Evolutionary conservation across 2,797 vertebrate genomes (phyloP).

Genomic region (Vespertilio murinus): DNA sequence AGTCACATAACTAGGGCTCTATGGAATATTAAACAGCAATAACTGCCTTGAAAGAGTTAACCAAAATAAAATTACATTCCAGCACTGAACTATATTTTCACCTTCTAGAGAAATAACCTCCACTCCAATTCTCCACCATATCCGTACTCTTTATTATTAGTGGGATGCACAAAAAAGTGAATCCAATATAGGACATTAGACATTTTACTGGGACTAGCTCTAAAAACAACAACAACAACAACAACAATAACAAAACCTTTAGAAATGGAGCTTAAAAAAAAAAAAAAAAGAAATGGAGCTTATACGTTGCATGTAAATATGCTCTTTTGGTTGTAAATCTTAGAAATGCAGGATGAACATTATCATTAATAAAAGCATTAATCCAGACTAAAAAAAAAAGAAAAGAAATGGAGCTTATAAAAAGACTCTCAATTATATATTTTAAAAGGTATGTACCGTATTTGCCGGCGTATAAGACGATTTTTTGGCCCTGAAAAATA

Average conservation of each 20-base stretch:
- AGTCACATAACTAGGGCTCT: background rate
- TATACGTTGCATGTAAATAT: too few species aligned
- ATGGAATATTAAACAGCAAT: constrained; percentile 7
- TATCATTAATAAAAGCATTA: too few species aligned
- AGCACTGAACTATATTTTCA: background rate
- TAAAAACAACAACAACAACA: background rate
- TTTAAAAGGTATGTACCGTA: background rate
- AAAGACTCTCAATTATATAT: background rate
- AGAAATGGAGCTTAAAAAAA: background rate
- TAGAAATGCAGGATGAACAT: too few species aligned
- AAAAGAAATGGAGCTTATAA: background rate
- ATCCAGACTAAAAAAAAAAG: too few species aligned
- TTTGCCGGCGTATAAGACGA: too few species aligned
- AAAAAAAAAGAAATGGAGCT: too few species aligned
- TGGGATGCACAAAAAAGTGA: background rate
- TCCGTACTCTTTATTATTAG: background rate
- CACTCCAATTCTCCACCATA: background rate
- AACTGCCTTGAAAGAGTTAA: constrained; percentile 8
- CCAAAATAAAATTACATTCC: background rate
- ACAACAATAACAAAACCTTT: background rate
- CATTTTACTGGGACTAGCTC: constrained; percentile 16
- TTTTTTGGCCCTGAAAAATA: too few species aligned
- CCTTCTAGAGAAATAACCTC: background rate
- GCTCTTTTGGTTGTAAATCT: too few species aligned
- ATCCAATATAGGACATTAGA: background rate